Percentiles rank a stretch among this genome's conserved stretches.
These are phyloP conservation scores for Heliocidaris tuberculata DNA, from an alignment of 35 echinoderm and acorn worm species.

Conservation along the genomic window DNA sequence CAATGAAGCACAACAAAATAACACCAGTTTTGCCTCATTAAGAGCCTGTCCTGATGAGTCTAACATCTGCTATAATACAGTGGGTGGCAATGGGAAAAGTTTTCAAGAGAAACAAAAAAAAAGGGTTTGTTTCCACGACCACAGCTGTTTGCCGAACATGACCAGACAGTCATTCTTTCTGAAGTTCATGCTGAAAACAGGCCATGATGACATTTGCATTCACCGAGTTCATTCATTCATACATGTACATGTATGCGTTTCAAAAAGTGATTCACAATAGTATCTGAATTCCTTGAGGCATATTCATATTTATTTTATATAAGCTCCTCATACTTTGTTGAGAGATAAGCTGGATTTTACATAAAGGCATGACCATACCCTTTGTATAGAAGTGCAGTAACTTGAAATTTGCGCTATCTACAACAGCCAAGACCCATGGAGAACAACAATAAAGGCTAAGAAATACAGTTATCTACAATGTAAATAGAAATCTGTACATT, in stretches of 20 bases:
- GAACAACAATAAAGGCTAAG: too few species aligned
- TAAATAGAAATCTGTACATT: too few species aligned
- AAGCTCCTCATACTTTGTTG: background rate
- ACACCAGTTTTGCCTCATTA: conserved; percentile 8
- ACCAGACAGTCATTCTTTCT: background rate
- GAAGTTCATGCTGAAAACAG: background rate
- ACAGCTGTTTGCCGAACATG: conserved; percentile 9
- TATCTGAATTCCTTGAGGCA: background rate
- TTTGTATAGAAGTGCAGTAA: too few species aligned
- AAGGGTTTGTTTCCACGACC: background rate
- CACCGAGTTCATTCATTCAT: background rate
- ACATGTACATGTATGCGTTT: too few species aligned
- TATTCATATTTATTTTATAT: background rate
- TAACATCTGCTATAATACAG: conserved; percentile 13
- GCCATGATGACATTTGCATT: background rate
- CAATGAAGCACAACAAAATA: conserved; percentile 17
- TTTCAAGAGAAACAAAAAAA: background rate
- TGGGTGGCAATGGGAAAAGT: background rate
- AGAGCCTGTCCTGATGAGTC: conserved; percentile 22
- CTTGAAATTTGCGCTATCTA: too few species aligned
- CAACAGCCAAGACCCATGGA: too few species aligned
- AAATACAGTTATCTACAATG: too few species aligned
- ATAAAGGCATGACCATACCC: background rate
- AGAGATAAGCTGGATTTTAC: background rate
- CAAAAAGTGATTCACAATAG: background rate